Evolutionary conservation across 1,140 invertebrate genomes (phyloP).

Genomic region (Scaptomyza graminum): DNA sequence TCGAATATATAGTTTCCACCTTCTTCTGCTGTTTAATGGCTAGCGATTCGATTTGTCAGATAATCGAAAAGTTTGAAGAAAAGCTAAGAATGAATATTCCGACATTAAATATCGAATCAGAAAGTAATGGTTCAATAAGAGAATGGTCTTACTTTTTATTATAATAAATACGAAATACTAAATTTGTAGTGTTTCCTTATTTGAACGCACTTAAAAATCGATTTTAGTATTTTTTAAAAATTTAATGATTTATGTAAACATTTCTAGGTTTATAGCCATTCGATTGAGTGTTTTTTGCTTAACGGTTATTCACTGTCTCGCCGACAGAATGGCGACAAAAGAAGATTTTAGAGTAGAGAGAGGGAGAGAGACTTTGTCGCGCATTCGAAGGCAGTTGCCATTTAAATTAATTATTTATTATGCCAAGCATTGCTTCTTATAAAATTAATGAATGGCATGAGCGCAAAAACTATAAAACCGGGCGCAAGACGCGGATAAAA

Average conservation of each 20-base stretch:
- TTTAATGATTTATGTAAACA: not conserved
- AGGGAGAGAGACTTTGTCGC: not conserved
- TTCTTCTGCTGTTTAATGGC: no score
- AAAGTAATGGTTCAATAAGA: no score
- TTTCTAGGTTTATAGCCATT: not conserved
- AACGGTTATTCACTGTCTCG: conserved; percentile 10
- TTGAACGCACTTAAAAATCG: not conserved
- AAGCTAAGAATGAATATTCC: no score
- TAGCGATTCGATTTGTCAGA: no score
- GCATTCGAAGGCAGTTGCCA: conserved; percentile 37
- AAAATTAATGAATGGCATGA: conserved; percentile 80
- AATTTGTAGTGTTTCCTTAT: not conserved
- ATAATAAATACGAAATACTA: no score
- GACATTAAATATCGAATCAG: no score
- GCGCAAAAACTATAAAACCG: conserved; percentile 65
- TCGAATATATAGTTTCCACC: no score
- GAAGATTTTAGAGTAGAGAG: conserved; percentile 1
- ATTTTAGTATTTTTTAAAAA: no score
- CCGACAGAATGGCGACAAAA: conserved; percentile 10
- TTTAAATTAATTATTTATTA: conserved; percentile 83
- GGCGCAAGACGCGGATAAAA: conserved; percentile 36
- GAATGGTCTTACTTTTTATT: no score
- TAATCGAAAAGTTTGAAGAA: no score
- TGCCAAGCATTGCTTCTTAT: conserved; percentile 70
- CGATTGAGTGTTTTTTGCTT: not conserved